Percentiles rank a stretch among this genome's conserved stretches.
Evolutionary conservation across 1,140 invertebrate species (phyloP).

Genomic region (Trichoplusia ni): DNA sequence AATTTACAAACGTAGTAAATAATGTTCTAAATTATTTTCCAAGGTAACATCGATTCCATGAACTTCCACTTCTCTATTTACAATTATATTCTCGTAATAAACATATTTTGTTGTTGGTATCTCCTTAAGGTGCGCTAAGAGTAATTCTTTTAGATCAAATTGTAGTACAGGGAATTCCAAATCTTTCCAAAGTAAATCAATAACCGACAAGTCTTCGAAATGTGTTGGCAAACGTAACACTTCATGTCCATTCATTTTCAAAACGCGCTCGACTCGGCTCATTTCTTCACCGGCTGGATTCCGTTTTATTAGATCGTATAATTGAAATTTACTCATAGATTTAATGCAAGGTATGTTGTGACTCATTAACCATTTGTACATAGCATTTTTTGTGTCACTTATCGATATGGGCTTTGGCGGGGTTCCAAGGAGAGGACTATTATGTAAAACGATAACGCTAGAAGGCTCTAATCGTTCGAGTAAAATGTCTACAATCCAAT

Average conservation of each 20-base stretch:
- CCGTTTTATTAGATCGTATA: slow-evolving; percentile 50
- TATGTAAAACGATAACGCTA: slow-evolving; percentile 51
- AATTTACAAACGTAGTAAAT: too few relatives aligned
- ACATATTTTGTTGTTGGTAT: too few relatives aligned
- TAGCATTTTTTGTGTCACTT: slow-evolving; percentile 47
- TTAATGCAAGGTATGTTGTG: slow-evolving; percentile 46
- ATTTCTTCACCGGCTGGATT: slow-evolving; percentile 24
- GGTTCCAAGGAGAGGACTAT: slow-evolving; percentile 36
- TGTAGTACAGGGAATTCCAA: too few relatives aligned
- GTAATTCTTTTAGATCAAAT: too few relatives aligned
- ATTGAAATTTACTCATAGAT: slow-evolving; percentile 47
- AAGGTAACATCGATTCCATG: too few relatives aligned
- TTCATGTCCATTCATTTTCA: slow-evolving; percentile 49
- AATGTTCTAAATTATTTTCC: too few relatives aligned
- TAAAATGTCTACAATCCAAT: slow-evolving; percentile 53
- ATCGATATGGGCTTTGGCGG: slow-evolving; percentile 37
- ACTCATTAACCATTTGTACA: slow-evolving; percentile 49
- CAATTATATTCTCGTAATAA: too few relatives aligned
- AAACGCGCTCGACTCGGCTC: slow-evolving; percentile 43
- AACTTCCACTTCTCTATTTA: too few relatives aligned
- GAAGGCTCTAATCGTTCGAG: slow-evolving; percentile 32
- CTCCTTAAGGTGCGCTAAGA: too few relatives aligned
- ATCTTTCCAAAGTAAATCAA: slow-evolving; percentile 42
- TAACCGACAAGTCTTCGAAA: slow-evolving; percentile 42
- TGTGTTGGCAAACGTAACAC: slow-evolving; percentile 47